Conservation (phyloP, 2,113 vertebrate species). For the Campylomormyrus numenius region DNA sequence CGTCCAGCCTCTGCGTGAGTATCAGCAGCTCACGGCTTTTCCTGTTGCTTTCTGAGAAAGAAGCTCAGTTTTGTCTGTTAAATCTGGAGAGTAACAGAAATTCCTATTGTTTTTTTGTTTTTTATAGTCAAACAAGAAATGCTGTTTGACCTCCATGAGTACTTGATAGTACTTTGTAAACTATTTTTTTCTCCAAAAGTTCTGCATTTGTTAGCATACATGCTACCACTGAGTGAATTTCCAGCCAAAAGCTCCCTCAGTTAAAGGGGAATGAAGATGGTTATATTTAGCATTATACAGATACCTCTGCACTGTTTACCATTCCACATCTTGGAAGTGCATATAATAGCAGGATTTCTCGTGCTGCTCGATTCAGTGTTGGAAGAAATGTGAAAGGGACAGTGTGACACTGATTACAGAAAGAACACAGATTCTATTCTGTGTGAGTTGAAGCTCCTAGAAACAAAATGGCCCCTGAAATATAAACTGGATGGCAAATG, state of each 20-base stretch:
- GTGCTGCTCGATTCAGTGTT: background rate
- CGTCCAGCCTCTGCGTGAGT: conserved; percentile 86
- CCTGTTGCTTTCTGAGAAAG: background rate
- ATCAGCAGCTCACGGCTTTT: conserved; percentile 25
- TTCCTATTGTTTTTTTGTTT: background rate
- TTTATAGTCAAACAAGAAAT: background rate
- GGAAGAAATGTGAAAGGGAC: background rate
- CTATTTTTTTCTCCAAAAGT: background rate
- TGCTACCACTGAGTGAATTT: background rate
- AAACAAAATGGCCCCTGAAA: background rate
- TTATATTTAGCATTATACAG: background rate
- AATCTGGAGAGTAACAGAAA: background rate
- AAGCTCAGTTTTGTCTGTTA: background rate
- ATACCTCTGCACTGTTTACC: background rate
- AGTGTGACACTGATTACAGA: background rate
- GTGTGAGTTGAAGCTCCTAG: background rate
- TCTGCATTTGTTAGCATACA: background rate
- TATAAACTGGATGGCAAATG: background rate
- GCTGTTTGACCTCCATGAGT: background rate
- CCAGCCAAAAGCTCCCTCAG: background rate
- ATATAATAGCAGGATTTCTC: background rate
- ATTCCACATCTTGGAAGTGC: background rate
- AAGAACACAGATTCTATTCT: background rate
- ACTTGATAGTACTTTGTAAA: background rate
- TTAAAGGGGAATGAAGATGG: background rate